phyloP scores from a whole-genome alignment of 2,888 invertebrate species.

The Cephonodes hylas region DNA sequence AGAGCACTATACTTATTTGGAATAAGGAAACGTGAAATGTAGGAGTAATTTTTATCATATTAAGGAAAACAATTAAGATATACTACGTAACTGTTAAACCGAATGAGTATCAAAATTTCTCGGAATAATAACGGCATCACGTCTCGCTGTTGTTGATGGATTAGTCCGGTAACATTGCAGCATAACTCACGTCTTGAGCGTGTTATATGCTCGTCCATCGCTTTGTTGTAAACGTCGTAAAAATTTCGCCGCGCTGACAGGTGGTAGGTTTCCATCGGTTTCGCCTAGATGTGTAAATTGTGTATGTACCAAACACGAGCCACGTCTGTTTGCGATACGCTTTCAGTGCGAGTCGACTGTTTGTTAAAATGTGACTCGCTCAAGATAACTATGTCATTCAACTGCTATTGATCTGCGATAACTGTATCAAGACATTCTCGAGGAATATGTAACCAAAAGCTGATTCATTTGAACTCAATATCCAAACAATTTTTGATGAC shows the following conservation, averaged over 20 bases:
- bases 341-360: neutral
- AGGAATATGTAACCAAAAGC: neutral
- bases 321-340: neutral
- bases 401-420: neutral
- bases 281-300: neutral
- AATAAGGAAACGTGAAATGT: neutral
- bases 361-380: neutral
- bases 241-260: conserved; percentile 9
- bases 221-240: conserved; percentile 8
- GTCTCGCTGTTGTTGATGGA: neutral
- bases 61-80: neutral
- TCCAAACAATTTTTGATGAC: too few species aligned
- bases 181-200: neutral
- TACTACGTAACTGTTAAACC: neutral
- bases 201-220: conserved; percentile 2
- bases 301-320: neutral
- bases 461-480: too few species aligned
- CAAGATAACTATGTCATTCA: neutral
- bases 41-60: neutral
- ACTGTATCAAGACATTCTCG: neutral
- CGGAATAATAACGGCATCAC: neutral
- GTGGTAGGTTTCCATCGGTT: neutral
- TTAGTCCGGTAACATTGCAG: neutral
- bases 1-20: neutral
- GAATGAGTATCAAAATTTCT: neutral